phyloP scores from a whole-genome alignment of 2,113 vertebrate genomes.

The Recurvirostra avosetta region DNA sequence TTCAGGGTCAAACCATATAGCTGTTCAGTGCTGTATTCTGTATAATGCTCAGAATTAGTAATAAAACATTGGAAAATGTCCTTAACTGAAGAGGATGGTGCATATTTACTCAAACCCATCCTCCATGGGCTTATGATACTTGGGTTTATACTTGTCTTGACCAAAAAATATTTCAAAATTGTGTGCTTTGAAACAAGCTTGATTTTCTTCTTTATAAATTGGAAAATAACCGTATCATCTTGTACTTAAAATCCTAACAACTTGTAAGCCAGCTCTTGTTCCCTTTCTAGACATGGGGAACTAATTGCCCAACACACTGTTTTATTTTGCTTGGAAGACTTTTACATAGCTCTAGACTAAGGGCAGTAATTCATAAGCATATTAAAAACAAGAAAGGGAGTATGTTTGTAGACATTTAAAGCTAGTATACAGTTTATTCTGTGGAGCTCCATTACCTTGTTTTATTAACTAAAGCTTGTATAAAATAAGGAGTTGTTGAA shows the following conservation, averaged over 20 bases:
- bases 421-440: background rate
- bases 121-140: background rate
- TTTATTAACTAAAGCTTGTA: background rate
- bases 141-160: background rate
- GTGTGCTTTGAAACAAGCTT: background rate
- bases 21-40: background rate
- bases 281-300: background rate
- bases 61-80: background rate
- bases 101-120: background rate
- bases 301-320: background rate
- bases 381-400: background rate
- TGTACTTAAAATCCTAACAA: background rate
- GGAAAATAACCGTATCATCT: background rate
- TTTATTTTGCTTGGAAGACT: conserved; percentile 19
- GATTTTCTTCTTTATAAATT: background rate
- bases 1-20: background rate
- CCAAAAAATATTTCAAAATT: background rate
- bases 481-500: background rate
- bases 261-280: background rate
- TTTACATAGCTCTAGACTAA: background rate
- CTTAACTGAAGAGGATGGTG: background rate
- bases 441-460: background rate
- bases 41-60: background rate
- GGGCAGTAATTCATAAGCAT: background rate
- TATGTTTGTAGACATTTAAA: background rate